Evolutionary conservation across 2,888 invertebrate species (phyloP).

Genomic region (Ectemnius continuus): DNA sequence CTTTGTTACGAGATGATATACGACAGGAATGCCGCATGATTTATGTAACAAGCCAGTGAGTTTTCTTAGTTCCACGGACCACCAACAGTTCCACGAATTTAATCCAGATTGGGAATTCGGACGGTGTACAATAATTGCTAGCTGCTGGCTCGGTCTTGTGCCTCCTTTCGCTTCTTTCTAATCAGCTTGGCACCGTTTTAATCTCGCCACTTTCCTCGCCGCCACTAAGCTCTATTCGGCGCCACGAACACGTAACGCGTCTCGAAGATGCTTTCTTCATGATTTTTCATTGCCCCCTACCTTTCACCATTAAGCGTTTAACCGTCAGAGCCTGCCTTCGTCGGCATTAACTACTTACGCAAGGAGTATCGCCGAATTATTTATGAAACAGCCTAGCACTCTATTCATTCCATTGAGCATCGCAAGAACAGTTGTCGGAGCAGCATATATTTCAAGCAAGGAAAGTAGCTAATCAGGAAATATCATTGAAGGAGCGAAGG

Average conservation of each 20-base stretch:
- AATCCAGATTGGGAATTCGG: neutral
- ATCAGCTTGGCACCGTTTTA: constrained; percentile 57
- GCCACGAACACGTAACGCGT: constrained; percentile 33
- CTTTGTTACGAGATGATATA: neutral
- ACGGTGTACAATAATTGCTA: too few species aligned
- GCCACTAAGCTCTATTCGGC: constrained; percentile 51
- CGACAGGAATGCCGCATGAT: neutral
- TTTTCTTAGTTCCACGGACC: neutral
- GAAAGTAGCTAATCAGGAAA: too few species aligned
- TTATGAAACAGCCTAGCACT: neutral
- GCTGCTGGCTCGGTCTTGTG: constrained; percentile 13
- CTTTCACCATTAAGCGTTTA: neutral
- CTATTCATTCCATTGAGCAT: too few species aligned
- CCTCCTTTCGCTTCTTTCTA: constrained; percentile 54
- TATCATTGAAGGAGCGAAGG: too few species aligned
- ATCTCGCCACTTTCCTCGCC: constrained; percentile 54
- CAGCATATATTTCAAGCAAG: too few species aligned
- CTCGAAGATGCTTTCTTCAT: constrained; percentile 14
- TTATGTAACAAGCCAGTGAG: neutral
- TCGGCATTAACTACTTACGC: neutral
- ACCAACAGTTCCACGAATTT: neutral
- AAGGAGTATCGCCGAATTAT: neutral
- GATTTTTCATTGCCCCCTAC: constrained; percentile 20
- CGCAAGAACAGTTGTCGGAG: too few species aligned
- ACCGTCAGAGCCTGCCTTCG: too few species aligned